phyloP scores from a whole-genome alignment of 64 coral and sea anemone genomes.

The Anthopleura sola region DNA sequence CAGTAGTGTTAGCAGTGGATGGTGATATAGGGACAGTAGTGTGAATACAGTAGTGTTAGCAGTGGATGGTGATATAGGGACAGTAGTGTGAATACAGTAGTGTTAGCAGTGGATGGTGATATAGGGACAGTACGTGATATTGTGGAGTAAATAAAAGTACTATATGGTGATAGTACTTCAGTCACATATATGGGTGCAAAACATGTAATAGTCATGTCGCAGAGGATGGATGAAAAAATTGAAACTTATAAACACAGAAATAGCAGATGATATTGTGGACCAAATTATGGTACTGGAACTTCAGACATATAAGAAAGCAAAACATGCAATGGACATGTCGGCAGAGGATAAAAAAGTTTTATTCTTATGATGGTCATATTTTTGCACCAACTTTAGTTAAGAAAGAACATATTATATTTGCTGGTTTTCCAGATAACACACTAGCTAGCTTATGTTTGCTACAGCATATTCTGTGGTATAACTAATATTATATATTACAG shows the following conservation, averaged over 20 bases:
- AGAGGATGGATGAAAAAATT: no score
- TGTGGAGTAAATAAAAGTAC: not conserved
- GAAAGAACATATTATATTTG: no score
- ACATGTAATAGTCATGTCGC: no score
- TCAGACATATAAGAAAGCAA: not conserved
- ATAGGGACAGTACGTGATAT: not conserved
- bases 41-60: not conserved
- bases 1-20: not conserved
- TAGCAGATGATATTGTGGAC: not conserved
- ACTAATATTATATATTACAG: no score
- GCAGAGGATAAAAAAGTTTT: no score
- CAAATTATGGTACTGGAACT: not conserved
- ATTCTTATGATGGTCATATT: no score
- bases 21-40: constrained; percentile 11
- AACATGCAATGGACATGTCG: no score
- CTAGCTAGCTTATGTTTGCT: no score
- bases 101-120: not conserved
- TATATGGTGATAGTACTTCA: not conserved
- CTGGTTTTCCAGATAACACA: no score
- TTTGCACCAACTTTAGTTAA: no score
- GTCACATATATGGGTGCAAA: not conserved
- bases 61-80: not conserved
- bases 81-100: constrained; percentile 5
- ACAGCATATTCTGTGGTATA: no score
- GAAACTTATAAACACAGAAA: no score